phyloP scores from a whole-genome alignment of 1,140 invertebrate species.

The Oryzaephilus surinamensis region DNA sequence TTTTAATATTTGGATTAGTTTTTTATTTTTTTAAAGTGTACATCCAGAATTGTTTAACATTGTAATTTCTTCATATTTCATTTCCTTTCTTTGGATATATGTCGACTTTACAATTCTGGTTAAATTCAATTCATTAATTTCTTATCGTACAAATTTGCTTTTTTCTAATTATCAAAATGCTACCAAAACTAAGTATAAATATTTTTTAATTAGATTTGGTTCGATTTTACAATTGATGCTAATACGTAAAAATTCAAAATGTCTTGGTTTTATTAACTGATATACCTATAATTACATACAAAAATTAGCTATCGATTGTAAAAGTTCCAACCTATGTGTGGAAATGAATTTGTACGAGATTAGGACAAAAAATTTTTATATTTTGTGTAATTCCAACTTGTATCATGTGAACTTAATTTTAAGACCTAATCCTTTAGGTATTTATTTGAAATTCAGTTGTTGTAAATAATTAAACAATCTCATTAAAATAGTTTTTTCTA shows the following conservation, averaged over 20 bases:
- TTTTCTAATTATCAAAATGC: too few relatives aligned
- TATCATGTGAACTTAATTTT: constrained; percentile 15
- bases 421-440: constrained; percentile 14
- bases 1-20: constrained; percentile 7
- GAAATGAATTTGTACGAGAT: constrained; percentile 7
- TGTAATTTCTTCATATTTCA: constrained; percentile 6
- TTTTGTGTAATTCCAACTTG: constrained; percentile 8
- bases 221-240: constrained; percentile 4
- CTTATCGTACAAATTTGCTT: too few relatives aligned
- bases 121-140: too few relatives aligned
- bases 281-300: too few relatives aligned
- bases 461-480: constrained; percentile 30
- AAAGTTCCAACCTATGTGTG: constrained; percentile 8
- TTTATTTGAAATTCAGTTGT: constrained; percentile 21
- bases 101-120: too few relatives aligned
- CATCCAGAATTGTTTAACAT: constrained; percentile 6
- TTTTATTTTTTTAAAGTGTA: constrained; percentile 2
- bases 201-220: too few relatives aligned
- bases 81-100: constrained; percentile 9
- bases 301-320: constrained; percentile 11
- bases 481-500: constrained; percentile 30
- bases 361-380: constrained; percentile 5
- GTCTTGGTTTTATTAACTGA: constrained; percentile 2
- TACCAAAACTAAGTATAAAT: too few relatives aligned
- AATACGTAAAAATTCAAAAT: constrained; percentile 12